Evolutionary conservation across 2,797 vertebrate genomes (phyloP).

Genomic region (Mormyrops attenuatus): DNA sequence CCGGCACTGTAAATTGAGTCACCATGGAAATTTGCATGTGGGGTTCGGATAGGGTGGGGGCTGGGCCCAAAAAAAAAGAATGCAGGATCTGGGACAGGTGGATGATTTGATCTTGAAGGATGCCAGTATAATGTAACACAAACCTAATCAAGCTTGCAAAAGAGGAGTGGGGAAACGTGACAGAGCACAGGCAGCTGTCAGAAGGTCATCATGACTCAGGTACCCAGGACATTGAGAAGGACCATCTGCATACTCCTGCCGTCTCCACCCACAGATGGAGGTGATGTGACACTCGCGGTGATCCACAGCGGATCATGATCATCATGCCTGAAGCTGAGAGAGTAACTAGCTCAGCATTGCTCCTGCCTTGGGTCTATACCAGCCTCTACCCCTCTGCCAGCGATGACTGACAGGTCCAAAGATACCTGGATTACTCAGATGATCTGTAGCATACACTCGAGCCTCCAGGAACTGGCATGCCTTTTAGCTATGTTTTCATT

Average conservation of each 20-base stretch:
- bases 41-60: not conserved
- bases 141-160: not conserved
- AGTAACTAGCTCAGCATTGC: not conserved
- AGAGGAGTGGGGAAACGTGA: not conserved
- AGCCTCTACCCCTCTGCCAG: not conserved
- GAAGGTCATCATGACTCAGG: not conserved
- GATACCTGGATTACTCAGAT: constrained; percentile 57
- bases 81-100: not conserved
- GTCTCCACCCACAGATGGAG: not conserved
- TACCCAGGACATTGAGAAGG: not conserved
- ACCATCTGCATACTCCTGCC: not conserved
- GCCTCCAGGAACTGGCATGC: constrained; percentile 53
- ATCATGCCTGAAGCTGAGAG: not conserved
- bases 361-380: not conserved
- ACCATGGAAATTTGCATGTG: not conserved
- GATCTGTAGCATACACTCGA: constrained; percentile 48
- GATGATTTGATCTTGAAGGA: not conserved
- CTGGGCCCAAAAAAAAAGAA: not conserved
- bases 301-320: not conserved
- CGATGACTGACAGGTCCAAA: constrained; percentile 27
- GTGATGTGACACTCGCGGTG: not conserved
- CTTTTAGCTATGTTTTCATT: constrained; percentile 35
- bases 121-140: not conserved
- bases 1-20: constrained; percentile 30
- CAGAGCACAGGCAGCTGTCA: not conserved